Conservation (phyloP, 1,140 invertebrate genomes). For the Akabosia matsudoensis region DNA sequence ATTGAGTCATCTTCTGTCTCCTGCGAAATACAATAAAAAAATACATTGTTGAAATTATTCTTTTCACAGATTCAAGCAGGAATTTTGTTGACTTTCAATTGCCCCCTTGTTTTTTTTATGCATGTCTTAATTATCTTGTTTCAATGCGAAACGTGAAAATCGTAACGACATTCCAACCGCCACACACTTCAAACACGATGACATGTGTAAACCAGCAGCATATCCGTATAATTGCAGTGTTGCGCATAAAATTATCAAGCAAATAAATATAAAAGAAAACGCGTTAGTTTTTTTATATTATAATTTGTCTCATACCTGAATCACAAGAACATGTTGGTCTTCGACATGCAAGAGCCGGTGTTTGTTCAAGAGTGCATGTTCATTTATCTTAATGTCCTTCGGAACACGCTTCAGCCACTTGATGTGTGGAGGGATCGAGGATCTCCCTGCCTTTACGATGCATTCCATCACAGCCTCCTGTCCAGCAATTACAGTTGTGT, state of each 20-base stretch:
- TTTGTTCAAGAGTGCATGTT: constrained; percentile 25
- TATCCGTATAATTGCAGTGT: too few relatives aligned
- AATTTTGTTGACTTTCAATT: too few relatives aligned
- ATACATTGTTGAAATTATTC: not conserved
- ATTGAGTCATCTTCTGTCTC: constrained; percentile 41
- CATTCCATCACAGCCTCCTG: constrained; percentile 45
- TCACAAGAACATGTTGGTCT: constrained; percentile 45
- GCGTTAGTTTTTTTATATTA: not conserved
- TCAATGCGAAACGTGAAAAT: too few relatives aligned
- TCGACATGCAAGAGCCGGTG: constrained; percentile 41
- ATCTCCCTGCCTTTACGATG: constrained; percentile 30
- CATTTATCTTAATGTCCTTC: constrained; percentile 19
- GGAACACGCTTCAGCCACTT: constrained; percentile 45
- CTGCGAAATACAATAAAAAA: constrained; percentile 20
- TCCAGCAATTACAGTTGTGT: constrained; percentile 39
- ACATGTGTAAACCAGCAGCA: too few relatives aligned
- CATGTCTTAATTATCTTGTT: too few relatives aligned
- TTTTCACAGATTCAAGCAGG: too few relatives aligned
- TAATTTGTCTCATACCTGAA: constrained; percentile 36
- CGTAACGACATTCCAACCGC: too few relatives aligned
- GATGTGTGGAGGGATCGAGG: constrained; percentile 44
- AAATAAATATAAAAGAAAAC: too few relatives aligned
- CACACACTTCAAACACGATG: too few relatives aligned
- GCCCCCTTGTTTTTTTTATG: too few relatives aligned
- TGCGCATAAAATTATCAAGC: not conserved